These are phyloP conservation scores for Dryas iulia DNA, from an alignment of 1,140 invertebrate species.

Conservation along the genomic window DNA sequence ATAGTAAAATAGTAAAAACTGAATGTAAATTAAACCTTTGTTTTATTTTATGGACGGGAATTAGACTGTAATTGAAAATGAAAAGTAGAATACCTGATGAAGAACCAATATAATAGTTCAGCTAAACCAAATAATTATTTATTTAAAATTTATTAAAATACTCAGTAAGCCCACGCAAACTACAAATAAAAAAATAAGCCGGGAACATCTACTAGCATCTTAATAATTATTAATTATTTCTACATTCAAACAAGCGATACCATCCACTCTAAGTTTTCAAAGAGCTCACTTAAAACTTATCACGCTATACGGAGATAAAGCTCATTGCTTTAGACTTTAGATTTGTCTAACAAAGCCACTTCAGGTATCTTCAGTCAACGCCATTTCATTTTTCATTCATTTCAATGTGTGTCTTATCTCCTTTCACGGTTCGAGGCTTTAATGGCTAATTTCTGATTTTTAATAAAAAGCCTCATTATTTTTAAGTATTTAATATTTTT, in stretches of 20 bases:
- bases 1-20: no score
- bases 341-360: conserved; percentile 10
- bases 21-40: no score
- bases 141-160: no score
- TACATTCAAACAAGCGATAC: neutral
- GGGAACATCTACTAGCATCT: neutral
- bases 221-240: neutral
- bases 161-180: no score
- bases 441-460: neutral
- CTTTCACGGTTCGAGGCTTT: neutral
- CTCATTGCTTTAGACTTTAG: neutral
- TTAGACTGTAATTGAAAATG: no score
- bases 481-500: neutral
- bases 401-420: conserved; percentile 11
- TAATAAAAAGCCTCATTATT: neutral
- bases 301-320: conserved; percentile 11
- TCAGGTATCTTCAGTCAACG: conserved; percentile 3
- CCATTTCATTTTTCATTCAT: conserved; percentile 23
- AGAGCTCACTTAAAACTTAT: conserved; percentile 6
- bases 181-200: no score
- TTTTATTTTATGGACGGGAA: no score
- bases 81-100: no score
- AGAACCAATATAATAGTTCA: no score
- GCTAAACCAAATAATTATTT: no score
- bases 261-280: neutral